phyloP scores from a whole-genome alignment of 2,888 invertebrate species.

The Camptogramma bilineatum region DNA sequence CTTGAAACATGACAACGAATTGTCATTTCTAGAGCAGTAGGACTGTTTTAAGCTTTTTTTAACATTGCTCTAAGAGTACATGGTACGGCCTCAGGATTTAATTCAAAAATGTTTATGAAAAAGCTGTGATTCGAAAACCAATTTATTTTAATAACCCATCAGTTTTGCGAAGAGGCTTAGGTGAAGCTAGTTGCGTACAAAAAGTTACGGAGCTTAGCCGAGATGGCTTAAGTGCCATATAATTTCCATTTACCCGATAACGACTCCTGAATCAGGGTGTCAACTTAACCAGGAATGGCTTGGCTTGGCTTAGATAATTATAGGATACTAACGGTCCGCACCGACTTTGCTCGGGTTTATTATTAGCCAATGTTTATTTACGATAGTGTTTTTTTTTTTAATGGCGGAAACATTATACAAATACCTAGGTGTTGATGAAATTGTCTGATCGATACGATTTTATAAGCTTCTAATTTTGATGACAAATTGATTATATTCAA shows the following conservation, averaged over 20 bases:
- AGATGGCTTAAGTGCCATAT: slow-evolving; percentile 36
- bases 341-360: slow-evolving; percentile 11
- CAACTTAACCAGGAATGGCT: slow-evolving; percentile 48
- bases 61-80: too few species aligned
- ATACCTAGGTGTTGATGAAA: too few species aligned
- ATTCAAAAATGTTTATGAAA: too few species aligned
- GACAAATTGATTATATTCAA: too few species aligned
- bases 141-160: background rate
- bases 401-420: too few species aligned
- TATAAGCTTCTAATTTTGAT: too few species aligned
- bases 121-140: background rate
- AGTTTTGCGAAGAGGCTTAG: slow-evolving; percentile 18
- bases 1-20: too few species aligned
- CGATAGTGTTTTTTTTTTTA: background rate
- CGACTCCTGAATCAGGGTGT: slow-evolving; percentile 50
- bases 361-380: background rate
- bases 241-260: slow-evolving; percentile 49
- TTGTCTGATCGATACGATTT: too few species aligned
- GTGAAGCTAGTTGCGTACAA: slow-evolving; percentile 2
- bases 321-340: slow-evolving; percentile 27
- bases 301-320: slow-evolving; percentile 49
- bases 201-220: slow-evolving; percentile 15
- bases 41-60: too few species aligned
- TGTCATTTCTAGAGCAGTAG: too few species aligned
- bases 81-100: too few species aligned